Evolutionary conservation across 2,113 vertebrate species (phyloP).

Genomic region (Otolemur garnettii): DNA sequence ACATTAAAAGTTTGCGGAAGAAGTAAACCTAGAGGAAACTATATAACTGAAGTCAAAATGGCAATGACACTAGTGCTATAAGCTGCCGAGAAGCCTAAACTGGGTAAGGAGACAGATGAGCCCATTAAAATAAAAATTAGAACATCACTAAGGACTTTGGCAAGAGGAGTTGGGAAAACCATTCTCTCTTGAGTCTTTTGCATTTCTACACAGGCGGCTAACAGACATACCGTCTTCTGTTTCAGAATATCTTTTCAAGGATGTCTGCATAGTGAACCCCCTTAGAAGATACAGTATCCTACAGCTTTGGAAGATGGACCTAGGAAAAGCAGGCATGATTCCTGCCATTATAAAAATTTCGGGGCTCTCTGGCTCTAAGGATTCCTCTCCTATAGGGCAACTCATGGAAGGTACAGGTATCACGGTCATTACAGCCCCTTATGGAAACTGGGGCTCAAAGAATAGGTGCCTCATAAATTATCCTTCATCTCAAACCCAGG

Average conservation of each 20-base stretch:
- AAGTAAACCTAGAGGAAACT: neutral
- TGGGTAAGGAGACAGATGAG: neutral
- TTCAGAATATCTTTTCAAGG: neutral
- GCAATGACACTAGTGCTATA: neutral
- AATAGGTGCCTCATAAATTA: neutral
- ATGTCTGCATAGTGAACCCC: neutral
- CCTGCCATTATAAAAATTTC: neutral
- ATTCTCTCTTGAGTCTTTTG: neutral
- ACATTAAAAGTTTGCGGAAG: neutral
- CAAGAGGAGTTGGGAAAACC: neutral
- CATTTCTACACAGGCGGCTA: neutral
- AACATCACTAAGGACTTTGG: neutral
- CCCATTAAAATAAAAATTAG: neutral
- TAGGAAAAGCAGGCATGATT: neutral
- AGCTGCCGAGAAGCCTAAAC: neutral
- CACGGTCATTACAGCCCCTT: neutral
- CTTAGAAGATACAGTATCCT: neutral
- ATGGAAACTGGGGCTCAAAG: neutral
- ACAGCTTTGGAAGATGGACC: neutral
- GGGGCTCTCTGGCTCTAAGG: neutral
- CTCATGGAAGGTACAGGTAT: neutral
- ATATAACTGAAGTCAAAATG: neutral
- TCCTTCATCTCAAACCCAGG: neutral
- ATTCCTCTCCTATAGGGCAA: neutral
- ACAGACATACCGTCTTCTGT: neutral